phyloP scores from a whole-genome alignment of 1,140 invertebrate genomes.

The Lysiphlebus fabarum region DNA sequence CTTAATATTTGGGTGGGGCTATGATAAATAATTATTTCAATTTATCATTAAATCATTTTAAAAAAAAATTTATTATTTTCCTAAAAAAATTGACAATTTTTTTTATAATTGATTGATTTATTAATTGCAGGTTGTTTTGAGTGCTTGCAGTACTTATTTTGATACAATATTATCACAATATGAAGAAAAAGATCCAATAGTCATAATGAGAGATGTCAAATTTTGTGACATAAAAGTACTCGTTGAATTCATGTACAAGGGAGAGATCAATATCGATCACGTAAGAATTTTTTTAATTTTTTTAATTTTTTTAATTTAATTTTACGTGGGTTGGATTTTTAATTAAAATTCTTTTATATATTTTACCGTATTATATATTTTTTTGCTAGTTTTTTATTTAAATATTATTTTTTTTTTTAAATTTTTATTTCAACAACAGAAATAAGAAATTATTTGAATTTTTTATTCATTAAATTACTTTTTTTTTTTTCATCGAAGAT shows the following conservation, averaged over 20 bases:
- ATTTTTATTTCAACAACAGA: background rate
- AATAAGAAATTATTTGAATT: too few species aligned
- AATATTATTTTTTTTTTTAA: too few species aligned
- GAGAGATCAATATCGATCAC: constrained; percentile 92
- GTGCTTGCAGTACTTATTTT: constrained; percentile 85
- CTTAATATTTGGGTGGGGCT: constrained; percentile 26
- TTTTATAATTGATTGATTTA: background rate
- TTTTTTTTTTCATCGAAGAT: too few species aligned
- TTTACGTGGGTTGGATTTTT: too few species aligned
- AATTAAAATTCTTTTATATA: too few species aligned
- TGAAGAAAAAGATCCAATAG: constrained; percentile 81
- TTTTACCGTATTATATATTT: background rate
- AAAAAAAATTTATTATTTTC: background rate
- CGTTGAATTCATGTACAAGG: constrained; percentile 93
- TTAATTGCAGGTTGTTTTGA: constrained; percentile 60
- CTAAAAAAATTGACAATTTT: constrained; percentile 8
- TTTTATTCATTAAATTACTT: too few species aligned
- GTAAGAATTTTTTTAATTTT: constrained; percentile 56
- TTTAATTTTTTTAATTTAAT: background rate
- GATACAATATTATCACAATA: constrained; percentile 84
- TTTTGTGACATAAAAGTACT: constrained; percentile 81
- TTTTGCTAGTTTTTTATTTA: background rate
- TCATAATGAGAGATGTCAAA: constrained; percentile 81
- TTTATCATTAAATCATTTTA: constrained; percentile 2
- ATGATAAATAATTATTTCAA: constrained; percentile 8